Evolutionary conservation across 2,113 vertebrate species (phyloP).

Genomic region (Haliaeetus leucogaster): DNA sequence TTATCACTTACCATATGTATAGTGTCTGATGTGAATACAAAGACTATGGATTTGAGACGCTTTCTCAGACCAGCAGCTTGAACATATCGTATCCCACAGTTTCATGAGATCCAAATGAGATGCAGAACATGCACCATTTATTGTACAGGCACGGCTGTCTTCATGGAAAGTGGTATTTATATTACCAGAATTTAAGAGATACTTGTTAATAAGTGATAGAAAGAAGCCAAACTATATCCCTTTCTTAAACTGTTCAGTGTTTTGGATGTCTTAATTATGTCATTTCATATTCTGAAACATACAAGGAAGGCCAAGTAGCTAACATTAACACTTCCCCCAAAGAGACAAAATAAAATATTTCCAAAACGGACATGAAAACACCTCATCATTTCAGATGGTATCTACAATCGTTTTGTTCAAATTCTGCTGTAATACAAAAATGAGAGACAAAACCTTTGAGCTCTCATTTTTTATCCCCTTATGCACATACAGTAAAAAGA

Average conservation of each 20-base stretch:
- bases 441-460: background rate
- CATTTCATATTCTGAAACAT: background rate
- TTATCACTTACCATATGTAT: constrained; percentile 51
- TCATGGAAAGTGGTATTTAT: background rate
- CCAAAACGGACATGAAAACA: background rate
- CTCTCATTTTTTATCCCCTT: background rate
- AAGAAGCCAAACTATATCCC: background rate
- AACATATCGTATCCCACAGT: background rate
- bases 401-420: background rate
- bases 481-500: background rate
- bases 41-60: background rate
- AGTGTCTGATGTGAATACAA: constrained; percentile 16
- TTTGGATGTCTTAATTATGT: background rate
- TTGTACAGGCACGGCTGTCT: background rate
- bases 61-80: constrained; percentile 15
- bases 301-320: background rate
- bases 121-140: background rate
- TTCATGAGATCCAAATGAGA: background rate
- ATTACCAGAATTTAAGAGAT: background rate
- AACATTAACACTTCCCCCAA: background rate
- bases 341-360: background rate
- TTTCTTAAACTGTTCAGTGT: background rate
- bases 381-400: background rate
- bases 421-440: background rate
- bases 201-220: background rate